These are phyloP conservation scores for Prionace glauca DNA, from an alignment of 2,797 vertebrate genomes.

Conservation along the genomic window DNA sequence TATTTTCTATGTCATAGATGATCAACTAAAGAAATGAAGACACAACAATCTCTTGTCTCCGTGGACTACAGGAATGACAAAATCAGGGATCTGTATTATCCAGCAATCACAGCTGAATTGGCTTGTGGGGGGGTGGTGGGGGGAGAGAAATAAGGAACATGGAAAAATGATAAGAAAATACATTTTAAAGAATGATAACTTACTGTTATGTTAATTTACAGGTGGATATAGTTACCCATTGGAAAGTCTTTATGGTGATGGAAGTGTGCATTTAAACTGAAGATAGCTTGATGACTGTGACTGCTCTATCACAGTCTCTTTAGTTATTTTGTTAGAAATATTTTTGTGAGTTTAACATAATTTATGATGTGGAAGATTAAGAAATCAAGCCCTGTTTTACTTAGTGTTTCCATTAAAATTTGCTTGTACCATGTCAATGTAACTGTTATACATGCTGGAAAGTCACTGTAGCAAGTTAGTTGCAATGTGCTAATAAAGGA, in stretches of 20 bases:
- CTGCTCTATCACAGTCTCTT: not conserved
- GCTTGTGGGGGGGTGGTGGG: no score
- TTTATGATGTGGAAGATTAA: not conserved
- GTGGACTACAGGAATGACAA: not conserved
- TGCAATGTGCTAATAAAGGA: not conserved
- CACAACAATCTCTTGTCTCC: not conserved
- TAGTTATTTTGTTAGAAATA: not conserved
- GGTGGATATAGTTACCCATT: not conserved
- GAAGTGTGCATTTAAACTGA: not conserved
- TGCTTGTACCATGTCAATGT: not conserved
- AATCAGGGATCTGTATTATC: not conserved
- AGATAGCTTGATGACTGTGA: not conserved
- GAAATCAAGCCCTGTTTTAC: not conserved
- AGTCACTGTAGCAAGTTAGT: not conserved
- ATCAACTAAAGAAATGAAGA: not conserved
- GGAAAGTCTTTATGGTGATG: not conserved
- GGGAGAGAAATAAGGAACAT: no score
- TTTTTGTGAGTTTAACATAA: conserved; percentile 3
- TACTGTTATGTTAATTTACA: not conserved
- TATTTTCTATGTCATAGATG: not conserved
- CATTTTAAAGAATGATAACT: not conserved
- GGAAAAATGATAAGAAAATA: not conserved
- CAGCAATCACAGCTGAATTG: not conserved
- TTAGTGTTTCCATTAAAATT: not conserved
- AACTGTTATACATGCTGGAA: not conserved